Evolutionary conservation across 1,140 invertebrate species (phyloP), one percentile per base, ranked within the genome.

Genomic region (Zaprionus ornatus): DNA sequence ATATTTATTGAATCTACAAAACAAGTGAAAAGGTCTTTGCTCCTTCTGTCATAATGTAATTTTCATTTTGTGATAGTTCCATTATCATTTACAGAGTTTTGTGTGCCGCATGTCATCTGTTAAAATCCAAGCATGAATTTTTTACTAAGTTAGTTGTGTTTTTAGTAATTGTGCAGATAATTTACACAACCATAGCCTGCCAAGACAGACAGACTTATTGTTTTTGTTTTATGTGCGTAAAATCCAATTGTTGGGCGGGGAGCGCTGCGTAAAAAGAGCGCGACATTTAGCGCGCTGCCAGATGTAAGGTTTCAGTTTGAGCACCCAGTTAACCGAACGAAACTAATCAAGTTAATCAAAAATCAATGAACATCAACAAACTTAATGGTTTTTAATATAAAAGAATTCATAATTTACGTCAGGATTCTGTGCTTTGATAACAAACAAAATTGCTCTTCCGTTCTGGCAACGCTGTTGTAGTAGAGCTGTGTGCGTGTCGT

Each of bases 241-340:
- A 72, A 59, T 73, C 29, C 25, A 29, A 61, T 61, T 45, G 27
- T 55, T 61, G 40, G 50, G 19, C 25, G 29, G 40, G 66, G 59
- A 62, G 71, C 48, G 52, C 72, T 74, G 59, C 52, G 59, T 57
- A 59, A 74, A 74, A 74, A 74, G 72, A 70, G 72, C 72, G 72
- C 66, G 40, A 70, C 59, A 63, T 50, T 63, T 48, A 17, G 40
- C 54, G 72, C 32, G 72, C 40, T 74, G 52, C 66, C 72, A 74
- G 59, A 63, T 70, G 29, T 57, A 25, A 10, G 2, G n/a, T 40
- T 32, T 57, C 23, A 32, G 50, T 50, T 15, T 32, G 10, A 17
- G n/a, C 12, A 3, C n/a, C 10, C 4, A 25, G 13, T 32, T 17
- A 21, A 42, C 5, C 2, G 3, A 0, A 54, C 10, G 23, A 21